A percentile compares a stretch with the other conserved stretches of the same genome.
Evolutionary conservation across 2,888 invertebrate genomes (phyloP).

Genomic region (Drosophila mulleri): DNA sequence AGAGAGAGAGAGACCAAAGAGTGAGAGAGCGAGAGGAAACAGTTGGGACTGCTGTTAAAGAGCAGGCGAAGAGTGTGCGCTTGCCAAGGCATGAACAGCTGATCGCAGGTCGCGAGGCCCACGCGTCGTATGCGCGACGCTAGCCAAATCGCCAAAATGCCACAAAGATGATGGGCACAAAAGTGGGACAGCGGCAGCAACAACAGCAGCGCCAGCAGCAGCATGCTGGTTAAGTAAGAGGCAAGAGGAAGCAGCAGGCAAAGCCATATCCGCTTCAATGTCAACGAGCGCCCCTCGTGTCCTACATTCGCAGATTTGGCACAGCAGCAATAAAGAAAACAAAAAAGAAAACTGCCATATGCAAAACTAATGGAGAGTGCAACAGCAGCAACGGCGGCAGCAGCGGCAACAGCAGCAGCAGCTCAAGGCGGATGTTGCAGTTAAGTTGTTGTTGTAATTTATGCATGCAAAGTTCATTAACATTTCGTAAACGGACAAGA

Average conservation of each 20-base stretch:
- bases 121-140: conserved; percentile 59
- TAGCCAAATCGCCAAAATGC: conserved; percentile 23
- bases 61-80: conserved; percentile 31
- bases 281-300: conserved; percentile 50
- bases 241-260: conserved; percentile 45
- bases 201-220: background rate
- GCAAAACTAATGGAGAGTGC: conserved; percentile 57
- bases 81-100: conserved; percentile 39
- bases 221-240: conserved; percentile 47
- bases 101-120: conserved; percentile 33
- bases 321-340: conserved; percentile 42
- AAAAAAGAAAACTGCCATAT: conserved; percentile 54
- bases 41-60: conserved; percentile 12
- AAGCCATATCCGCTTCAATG: conserved; percentile 55
- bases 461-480: conserved; percentile 66
- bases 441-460: conserved; percentile 46
- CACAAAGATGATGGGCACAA: conserved; percentile 27
- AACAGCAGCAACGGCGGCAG: conserved; percentile 25
- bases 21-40: conserved; percentile 9
- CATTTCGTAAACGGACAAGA: conserved; percentile 44
- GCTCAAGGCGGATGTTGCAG: conserved; percentile 60
- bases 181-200: conserved; percentile 35
- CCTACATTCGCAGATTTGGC: conserved; percentile 51
- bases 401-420: conserved; percentile 33
- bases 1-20: background rate